A percentile compares a stretch with the other conserved stretches of the same genome.
Conservation (phyloP, 2,797 vertebrate species). For the Spea hammondii region DNA sequence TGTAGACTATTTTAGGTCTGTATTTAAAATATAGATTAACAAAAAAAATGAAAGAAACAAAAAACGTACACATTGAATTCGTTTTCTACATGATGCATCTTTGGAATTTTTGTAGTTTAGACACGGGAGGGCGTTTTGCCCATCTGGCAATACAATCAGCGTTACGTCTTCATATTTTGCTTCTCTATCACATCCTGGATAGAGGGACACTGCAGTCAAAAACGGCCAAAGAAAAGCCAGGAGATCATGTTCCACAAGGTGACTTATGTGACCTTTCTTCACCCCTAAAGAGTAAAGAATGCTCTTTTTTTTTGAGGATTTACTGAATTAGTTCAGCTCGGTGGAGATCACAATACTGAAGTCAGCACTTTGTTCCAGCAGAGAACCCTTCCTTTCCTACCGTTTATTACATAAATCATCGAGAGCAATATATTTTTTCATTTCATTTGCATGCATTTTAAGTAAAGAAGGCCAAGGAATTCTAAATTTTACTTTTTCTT, state of each 20-base stretch:
- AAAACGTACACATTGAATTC: background rate
- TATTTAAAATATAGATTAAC: too few species aligned
- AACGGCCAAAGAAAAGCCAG: conserved; percentile 18
- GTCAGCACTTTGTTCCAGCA: background rate
- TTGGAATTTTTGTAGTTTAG: conserved; percentile 3
- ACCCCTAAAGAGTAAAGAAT: background rate
- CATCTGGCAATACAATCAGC: conserved; percentile 34
- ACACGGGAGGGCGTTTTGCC: conserved; percentile 6
- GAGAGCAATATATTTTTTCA: too few species aligned
- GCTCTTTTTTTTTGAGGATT: conserved; percentile 18
- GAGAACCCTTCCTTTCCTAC: too few species aligned
- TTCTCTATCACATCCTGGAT: background rate
- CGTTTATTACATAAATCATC: too few species aligned
- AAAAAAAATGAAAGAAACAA: too few species aligned
- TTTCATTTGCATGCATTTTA: too few species aligned
- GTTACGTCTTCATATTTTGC: conserved; percentile 24
- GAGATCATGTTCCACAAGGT: conserved; percentile 40
- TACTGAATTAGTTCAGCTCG: background rate
- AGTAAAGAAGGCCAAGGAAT: too few species aligned
- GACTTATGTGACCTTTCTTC: conserved; percentile 13
- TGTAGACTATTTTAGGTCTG: too few species aligned
- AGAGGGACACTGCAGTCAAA: background rate
- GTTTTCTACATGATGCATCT: background rate
- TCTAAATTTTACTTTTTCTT: too few species aligned
- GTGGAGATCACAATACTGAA: background rate